Evolutionary conservation across 2,888 invertebrate species (phyloP).

Genomic region (Acrobasis repandana): DNA sequence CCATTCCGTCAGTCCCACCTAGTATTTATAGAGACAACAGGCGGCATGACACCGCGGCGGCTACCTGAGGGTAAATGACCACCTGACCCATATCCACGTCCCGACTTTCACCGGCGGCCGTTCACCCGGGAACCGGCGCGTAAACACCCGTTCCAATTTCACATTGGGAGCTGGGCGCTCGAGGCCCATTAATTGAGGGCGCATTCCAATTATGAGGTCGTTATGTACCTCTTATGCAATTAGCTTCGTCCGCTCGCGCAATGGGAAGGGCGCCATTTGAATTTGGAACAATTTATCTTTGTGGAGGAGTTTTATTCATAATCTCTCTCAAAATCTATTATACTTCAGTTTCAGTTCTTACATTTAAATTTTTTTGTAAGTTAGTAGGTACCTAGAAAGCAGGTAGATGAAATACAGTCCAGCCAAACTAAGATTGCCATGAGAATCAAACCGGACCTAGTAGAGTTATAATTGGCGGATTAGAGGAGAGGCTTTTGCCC

Average conservation of each 20-base stretch:
- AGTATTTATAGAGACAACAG: slow-evolving; percentile 41
- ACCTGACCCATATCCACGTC: slow-evolving; percentile 76
- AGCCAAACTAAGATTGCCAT: too few species aligned
- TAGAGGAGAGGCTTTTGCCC: too few species aligned
- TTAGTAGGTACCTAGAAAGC: too few species aligned
- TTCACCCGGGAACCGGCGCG: slow-evolving; percentile 75
- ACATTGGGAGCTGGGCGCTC: slow-evolving; percentile 60
- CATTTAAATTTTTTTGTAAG: too few species aligned
- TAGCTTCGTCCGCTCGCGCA: slow-evolving; percentile 58
- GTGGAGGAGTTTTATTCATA: slow-evolving; percentile 3
- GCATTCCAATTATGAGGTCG: slow-evolving; percentile 80
- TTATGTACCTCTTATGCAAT: slow-evolving; percentile 75
- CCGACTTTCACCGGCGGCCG: slow-evolving; percentile 77
- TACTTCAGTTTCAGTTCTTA: background rate
- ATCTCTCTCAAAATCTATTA: too few species aligned
- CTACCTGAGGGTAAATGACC: slow-evolving; percentile 78
- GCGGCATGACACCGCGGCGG: slow-evolving; percentile 50
- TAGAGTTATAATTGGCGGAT: too few species aligned
- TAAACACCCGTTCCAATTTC: slow-evolving; percentile 72
- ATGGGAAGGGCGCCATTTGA: slow-evolving; percentile 30
- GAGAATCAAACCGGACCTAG: too few species aligned
- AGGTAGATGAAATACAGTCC: too few species aligned
- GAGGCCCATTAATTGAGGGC: slow-evolving; percentile 72
- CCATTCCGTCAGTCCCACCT: slow-evolving; percentile 42
- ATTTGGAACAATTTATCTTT: slow-evolving; percentile 17